A percentile compares a stretch with the other conserved stretches of the same genome.
phyloP scores from a whole-genome alignment of 2,797 vertebrate species.

The Crenuchus spilurus region DNA sequence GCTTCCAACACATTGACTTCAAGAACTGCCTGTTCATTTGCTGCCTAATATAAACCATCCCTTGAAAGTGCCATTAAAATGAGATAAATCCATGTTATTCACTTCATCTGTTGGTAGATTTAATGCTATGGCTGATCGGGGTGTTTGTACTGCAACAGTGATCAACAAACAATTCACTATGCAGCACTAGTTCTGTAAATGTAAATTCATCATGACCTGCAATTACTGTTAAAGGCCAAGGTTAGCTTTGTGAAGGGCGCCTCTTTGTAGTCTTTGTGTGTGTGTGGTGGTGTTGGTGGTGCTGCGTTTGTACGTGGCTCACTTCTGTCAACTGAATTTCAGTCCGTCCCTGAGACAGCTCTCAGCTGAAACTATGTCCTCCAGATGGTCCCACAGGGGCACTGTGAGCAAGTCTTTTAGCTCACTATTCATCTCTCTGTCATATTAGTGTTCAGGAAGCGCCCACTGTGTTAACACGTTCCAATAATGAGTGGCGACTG shows the following conservation, averaged over 20 bases:
- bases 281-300: too few relatives aligned
- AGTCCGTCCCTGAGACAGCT: neutral
- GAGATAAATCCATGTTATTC: too few relatives aligned
- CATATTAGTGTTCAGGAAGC: slow-evolving; percentile 22
- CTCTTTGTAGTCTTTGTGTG: neutral
- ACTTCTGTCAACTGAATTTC: neutral
- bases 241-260: neutral
- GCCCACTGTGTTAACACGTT: slow-evolving; percentile 22
- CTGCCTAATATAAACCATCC: too few relatives aligned
- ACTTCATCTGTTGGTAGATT: too few relatives aligned
- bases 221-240: neutral
- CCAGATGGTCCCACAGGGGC: slow-evolving; percentile 10
- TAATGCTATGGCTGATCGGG: too few relatives aligned
- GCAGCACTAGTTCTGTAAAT: neutral
- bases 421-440: neutral
- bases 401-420: neutral
- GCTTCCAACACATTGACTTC: too few relatives aligned
- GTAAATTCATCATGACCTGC: neutral
- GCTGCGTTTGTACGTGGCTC: neutral
- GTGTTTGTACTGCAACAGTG: too few relatives aligned
- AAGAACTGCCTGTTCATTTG: too few relatives aligned
- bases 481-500: slow-evolving; percentile 1
- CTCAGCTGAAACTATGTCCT: slow-evolving; percentile 8
- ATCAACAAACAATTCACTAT: neutral
- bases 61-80: too few relatives aligned